Evolutionary conservation across 2,113 vertebrate species (phyloP).

Genomic region (Pachypanchax playfairii): DNA sequence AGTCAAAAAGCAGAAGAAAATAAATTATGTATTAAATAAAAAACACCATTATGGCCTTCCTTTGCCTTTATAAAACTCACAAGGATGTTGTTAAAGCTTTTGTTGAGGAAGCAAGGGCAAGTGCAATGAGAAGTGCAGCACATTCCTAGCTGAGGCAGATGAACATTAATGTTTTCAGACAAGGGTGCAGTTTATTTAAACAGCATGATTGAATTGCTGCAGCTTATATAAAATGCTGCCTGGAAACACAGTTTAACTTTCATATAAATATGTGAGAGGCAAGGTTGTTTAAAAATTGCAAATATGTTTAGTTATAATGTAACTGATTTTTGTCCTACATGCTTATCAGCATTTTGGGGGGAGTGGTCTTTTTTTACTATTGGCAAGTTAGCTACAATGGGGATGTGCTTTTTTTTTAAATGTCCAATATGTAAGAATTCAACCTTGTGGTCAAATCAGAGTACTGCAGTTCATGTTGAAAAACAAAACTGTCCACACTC

Average conservation of each 20-base stretch:
- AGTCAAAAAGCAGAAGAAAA: constrained; percentile 38
- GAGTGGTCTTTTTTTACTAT: no score
- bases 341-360: neutral
- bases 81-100: constrained; percentile 28
- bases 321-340: neutral
- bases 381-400: no score
- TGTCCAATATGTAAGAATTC: no score
- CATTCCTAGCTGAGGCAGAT: constrained; percentile 28
- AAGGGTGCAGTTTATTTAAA: constrained; percentile 29
- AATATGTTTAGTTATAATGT: neutral
- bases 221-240: constrained; percentile 23
- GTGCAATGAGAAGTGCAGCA: constrained; percentile 33
- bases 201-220: constrained; percentile 4
- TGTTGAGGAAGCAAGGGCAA: constrained; percentile 21
- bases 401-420: no score
- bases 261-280: neutral
- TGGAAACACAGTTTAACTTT: neutral
- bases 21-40: constrained; percentile 9
- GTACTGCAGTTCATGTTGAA: no score
- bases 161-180: constrained; percentile 38
- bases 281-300: neutral
- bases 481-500: no score
- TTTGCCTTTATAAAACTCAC: constrained; percentile 35
- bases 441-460: no score
- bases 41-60: constrained; percentile 37